Percentiles rank a stretch among this genome's conserved stretches.
Evolutionary conservation across 2,888 invertebrate species (phyloP).

Genomic region (Auanema freiburgensis): DNA sequence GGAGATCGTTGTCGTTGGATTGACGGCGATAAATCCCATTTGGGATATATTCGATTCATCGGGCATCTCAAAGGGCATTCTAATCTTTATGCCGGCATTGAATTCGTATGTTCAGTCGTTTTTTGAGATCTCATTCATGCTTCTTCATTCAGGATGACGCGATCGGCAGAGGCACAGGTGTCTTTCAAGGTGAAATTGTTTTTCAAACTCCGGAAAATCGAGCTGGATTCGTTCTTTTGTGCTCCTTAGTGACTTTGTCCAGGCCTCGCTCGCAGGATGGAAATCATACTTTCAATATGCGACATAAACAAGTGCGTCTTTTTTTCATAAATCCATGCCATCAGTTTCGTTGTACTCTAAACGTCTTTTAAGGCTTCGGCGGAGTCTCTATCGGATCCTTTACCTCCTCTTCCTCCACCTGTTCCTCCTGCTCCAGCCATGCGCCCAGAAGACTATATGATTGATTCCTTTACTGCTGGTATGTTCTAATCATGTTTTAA

Average conservation of each 20-base stretch:
- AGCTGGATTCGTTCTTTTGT: conserved; percentile 69
- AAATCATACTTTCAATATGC: conserved; percentile 2
- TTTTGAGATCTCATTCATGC: conserved; percentile 3
- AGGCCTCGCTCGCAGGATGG: conserved; percentile 16
- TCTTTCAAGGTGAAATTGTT: conserved; percentile 68
- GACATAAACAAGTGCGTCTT: not conserved
- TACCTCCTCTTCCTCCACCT: conserved; percentile 27
- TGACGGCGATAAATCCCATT: conserved; percentile 64
- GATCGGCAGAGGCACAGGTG: conserved; percentile 70
- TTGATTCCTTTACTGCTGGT: conserved; percentile 43
- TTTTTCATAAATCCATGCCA: not conserved
- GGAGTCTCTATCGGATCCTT: conserved; percentile 21
- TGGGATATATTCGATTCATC: conserved; percentile 69
- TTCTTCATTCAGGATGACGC: conserved; percentile 67
- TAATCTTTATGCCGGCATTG: conserved; percentile 69
- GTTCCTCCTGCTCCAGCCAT: conserved; percentile 37
- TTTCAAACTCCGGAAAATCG: conserved; percentile 67
- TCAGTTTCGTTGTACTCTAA: not conserved
- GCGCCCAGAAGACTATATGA: conserved; percentile 43
- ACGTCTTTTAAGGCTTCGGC: conserved; percentile 12
- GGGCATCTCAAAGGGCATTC: conserved; percentile 68
- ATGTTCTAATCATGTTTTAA: not conserved
- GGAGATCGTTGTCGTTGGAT: conserved; percentile 70
- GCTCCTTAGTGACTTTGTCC: conserved; percentile 46
- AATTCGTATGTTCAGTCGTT: conserved; percentile 67